Conservation (phyloP, 1,140 invertebrate species). For the Drosophila orosa region DNA sequence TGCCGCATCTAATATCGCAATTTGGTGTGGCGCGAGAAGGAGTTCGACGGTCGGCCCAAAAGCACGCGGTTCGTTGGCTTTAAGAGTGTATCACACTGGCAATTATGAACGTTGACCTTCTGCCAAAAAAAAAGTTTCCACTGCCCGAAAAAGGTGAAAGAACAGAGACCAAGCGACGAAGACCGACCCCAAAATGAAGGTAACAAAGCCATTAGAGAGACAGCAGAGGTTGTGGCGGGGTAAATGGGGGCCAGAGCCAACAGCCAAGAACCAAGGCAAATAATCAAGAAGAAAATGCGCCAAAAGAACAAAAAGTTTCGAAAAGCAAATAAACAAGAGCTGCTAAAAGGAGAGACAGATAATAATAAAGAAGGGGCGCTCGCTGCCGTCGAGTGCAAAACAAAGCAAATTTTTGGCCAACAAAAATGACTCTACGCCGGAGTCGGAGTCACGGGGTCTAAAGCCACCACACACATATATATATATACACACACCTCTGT, state of each 20-base stretch:
- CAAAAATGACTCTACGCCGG: conserved; percentile 31
- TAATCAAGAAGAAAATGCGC: conserved; percentile 35
- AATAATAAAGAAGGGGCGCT: conserved; percentile 41
- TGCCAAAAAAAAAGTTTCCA: conserved; percentile 67
- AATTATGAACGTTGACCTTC: conserved; percentile 81
- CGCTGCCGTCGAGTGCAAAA: conserved; percentile 40
- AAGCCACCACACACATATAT: conserved; percentile 18
- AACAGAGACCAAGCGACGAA: conserved; percentile 23
- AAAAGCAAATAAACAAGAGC: conserved; percentile 57
- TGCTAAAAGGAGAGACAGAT: conserved; percentile 25
- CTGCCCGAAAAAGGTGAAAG: conserved; percentile 44
- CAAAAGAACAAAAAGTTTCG: conserved; percentile 43
- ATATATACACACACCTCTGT: conserved; percentile 9
- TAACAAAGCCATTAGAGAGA: conserved; percentile 43
- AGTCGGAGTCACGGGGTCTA: conserved; percentile 52
- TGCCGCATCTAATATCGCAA: conserved; percentile 53
- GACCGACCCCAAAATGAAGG: conserved; percentile 28
- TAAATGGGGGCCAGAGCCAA: background rate
- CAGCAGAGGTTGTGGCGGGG: background rate
- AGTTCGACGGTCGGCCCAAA: conserved; percentile 12
- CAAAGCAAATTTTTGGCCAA: conserved; percentile 64
- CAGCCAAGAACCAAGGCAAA: conserved; percentile 30
- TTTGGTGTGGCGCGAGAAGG: conserved; percentile 10
- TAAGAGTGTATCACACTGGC: conserved; percentile 40
- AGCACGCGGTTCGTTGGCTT: conserved; percentile 46